Evolutionary conservation across 37 sponge, comb jelly and placozoan genomes (phyloP).

Genomic region (Cladorhizidae sp.): DNA sequence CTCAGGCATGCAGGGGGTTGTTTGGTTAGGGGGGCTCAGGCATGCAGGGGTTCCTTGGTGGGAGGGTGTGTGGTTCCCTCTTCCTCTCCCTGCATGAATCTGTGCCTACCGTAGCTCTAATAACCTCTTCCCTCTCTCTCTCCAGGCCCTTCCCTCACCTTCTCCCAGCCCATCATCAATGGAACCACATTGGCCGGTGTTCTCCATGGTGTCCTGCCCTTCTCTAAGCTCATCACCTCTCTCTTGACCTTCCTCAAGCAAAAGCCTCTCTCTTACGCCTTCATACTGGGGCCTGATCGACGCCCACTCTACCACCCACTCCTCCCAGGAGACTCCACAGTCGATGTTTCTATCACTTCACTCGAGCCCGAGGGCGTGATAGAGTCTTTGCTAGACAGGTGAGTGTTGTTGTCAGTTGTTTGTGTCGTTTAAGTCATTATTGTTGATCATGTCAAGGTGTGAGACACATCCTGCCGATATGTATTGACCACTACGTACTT

Average conservation of each 20-base stretch:
- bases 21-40: no score
- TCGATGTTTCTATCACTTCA: not conserved
- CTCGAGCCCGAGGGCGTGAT: conserved; percentile 20
- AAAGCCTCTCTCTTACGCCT: conserved; percentile 17
- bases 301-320: conserved; percentile 27
- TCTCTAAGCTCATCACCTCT: conserved; percentile 7
- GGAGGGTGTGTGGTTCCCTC: no score
- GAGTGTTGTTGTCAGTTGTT: conserved; percentile 30
- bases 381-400: conserved; percentile 5
- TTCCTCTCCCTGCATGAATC: no score
- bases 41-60: no score
- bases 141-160: not conserved
- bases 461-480: no score
- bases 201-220: conserved; percentile 28
- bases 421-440: no score
- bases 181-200: conserved; percentile 15
- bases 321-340: conserved; percentile 1
- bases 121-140: not conserved
- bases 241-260: not conserved
- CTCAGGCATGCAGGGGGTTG: no score
- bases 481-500: no score
- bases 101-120: no score
- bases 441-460: no score
- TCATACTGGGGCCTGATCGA: conserved; percentile 1
- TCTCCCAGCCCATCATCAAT: conserved; percentile 13